These are phyloP conservation scores for Erpetoichthys calabaricus DNA, from an alignment of 2,797 vertebrate genomes.

Conservation along the genomic window DNA sequence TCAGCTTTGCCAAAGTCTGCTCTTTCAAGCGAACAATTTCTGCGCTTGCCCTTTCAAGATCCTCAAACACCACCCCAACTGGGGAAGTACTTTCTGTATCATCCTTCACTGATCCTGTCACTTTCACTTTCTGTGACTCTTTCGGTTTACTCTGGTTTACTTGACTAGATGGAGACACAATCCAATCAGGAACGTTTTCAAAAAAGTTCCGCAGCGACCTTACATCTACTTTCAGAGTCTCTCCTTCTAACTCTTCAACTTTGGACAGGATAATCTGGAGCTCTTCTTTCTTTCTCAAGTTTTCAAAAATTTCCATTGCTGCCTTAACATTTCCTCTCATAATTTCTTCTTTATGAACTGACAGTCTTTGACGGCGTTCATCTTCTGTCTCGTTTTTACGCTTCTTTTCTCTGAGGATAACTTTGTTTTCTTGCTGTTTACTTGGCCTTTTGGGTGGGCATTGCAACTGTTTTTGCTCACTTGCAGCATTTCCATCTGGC, in stretches of 20 bases:
- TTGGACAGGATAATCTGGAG: conserved; percentile 65
- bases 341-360: conserved; percentile 79
- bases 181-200: conserved; percentile 66
- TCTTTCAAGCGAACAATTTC: conserved; percentile 81
- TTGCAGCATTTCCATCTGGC: no score
- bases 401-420: conserved; percentile 49
- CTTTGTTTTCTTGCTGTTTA: conserved; percentile 24
- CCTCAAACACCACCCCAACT: conserved; percentile 69
- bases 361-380: conserved; percentile 64
- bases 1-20: conserved; percentile 74
- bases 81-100: conserved; percentile 45
- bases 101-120: conserved; percentile 22
- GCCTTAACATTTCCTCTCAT: conserved; percentile 64
- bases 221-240: conserved; percentile 58
- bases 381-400: conserved; percentile 48
- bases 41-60: conserved; percentile 74
- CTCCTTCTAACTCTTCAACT: conserved; percentile 71
- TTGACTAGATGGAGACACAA: conserved; percentile 32
- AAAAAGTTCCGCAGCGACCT: conserved; percentile 58
- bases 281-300: conserved; percentile 65
- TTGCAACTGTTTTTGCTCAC: no score
- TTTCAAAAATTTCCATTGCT: conserved; percentile 69
- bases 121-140: conserved; percentile 24
- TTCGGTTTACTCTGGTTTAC: conserved; percentile 23
- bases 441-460: conserved; percentile 5